These are phyloP conservation scores for Microplitis deprimator DNA, from an alignment of 2,888 invertebrate genomes.

Conservation along the genomic window DNA sequence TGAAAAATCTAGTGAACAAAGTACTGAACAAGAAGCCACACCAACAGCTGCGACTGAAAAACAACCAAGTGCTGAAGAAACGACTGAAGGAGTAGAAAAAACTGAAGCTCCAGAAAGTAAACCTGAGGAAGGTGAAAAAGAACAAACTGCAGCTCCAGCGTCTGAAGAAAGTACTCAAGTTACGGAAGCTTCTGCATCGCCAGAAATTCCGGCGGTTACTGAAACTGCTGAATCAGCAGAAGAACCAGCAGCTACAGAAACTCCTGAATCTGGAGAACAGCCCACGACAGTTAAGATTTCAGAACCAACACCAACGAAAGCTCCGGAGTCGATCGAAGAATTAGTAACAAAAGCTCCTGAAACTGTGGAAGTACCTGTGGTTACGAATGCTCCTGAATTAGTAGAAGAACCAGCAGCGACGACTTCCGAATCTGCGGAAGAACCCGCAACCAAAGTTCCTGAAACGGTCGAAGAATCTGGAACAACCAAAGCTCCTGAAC, in stretches of 20 bases:
- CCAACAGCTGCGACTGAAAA: neutral
- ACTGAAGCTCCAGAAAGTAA: constrained; percentile 43
- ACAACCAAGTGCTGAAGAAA: constrained; percentile 43
- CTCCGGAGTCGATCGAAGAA: constrained; percentile 29
- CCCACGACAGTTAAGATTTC: constrained; percentile 18
- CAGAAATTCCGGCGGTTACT: neutral
- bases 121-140: constrained; percentile 36
- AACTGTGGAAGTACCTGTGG: neutral
- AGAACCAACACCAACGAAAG: neutral
- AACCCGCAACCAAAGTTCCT: constrained; percentile 23
- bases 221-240: constrained; percentile 27
- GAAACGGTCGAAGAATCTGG: constrained; percentile 15
- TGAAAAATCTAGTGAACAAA: constrained; percentile 15
- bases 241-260: constrained; percentile 30
- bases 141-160: constrained; percentile 1
- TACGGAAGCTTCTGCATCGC: neutral
- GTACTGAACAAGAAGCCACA: neutral
- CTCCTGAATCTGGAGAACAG: constrained; percentile 4
- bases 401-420: neutral
- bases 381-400: neutral
- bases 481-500: constrained; percentile 18
- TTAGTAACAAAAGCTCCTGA: constrained; percentile 19
- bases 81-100: constrained; percentile 41
- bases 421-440: neutral
- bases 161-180: neutral